Conservation (phyloP, 2,888 invertebrate genomes). For the Amiota mariae region DNA sequence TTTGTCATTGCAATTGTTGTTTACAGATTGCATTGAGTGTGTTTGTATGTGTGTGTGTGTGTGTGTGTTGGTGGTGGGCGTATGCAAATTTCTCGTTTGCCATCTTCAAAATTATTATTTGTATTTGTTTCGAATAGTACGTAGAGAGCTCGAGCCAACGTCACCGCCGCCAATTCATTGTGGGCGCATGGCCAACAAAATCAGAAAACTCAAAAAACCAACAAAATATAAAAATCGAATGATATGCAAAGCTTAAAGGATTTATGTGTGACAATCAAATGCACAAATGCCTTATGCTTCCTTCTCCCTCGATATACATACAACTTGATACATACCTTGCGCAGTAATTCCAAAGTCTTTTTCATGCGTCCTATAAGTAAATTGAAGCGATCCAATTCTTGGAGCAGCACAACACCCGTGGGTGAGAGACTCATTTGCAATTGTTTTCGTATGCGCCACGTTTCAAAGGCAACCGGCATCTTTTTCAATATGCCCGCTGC, state of each 20-base stretch:
- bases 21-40: not conserved
- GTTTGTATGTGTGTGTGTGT: not conserved
- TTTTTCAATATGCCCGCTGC: slow-evolving; percentile 85
- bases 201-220: slow-evolving; percentile 22
- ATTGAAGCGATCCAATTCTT: slow-evolving; percentile 93
- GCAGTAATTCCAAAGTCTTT: slow-evolving; percentile 81
- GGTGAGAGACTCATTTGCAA: slow-evolving; percentile 88
- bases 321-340: slow-evolving; percentile 74
- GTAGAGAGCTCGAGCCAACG: slow-evolving; percentile 26
- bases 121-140: slow-evolving; percentile 42
- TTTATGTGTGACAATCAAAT: slow-evolving; percentile 59
- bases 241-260: slow-evolving; percentile 63
- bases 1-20: not conserved
- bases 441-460: slow-evolving; percentile 85
- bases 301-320: not conserved
- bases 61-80: slow-evolving; percentile 12
- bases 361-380: slow-evolving; percentile 82
- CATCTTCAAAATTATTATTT: slow-evolving; percentile 32
- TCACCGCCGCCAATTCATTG: slow-evolving; percentile 41
- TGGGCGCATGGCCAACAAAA: slow-evolving; percentile 59
- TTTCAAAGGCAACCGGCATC: slow-evolving; percentile 84
- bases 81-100: slow-evolving; percentile 6
- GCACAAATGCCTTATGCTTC: slow-evolving; percentile 31
- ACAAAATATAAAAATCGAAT: slow-evolving; percentile 29
- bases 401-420: slow-evolving; percentile 88